These are phyloP conservation scores for Nomada hirtipes DNA, from an alignment of 2,888 invertebrate species.

Conservation along the genomic window DNA sequence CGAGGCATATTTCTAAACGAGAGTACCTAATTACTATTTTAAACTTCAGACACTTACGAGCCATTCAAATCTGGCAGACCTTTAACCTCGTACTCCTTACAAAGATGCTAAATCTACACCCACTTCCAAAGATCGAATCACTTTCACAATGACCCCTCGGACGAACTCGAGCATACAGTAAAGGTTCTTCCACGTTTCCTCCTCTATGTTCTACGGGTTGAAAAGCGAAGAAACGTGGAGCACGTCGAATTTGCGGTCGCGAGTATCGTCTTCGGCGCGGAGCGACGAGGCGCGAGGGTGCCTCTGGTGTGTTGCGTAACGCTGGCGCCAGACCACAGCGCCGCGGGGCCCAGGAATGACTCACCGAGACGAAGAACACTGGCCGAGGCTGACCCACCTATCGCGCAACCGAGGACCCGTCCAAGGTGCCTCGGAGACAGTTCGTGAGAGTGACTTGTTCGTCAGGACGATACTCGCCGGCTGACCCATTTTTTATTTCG, in stretches of 20 bases:
- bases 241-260: background rate
- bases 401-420: conserved; percentile 76
- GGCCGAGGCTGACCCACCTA: conserved; percentile 79
- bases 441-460: conserved; percentile 73
- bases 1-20: no score
- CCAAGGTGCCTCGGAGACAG: conserved; percentile 79
- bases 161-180: no score
- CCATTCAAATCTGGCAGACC: no score
- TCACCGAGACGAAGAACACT: conserved; percentile 77
- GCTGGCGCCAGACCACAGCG: conserved; percentile 81
- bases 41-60: no score
- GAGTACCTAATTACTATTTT: no score
- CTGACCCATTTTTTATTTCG: conserved; percentile 65
- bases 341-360: conserved; percentile 78
- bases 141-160: no score
- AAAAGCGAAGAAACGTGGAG: background rate
- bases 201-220: background rate
- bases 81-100: no score
- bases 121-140: no score
- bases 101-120: no score
- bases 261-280: conserved; percentile 12
- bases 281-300: conserved; percentile 64
- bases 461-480: conserved; percentile 63
- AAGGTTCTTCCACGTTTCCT: no score
- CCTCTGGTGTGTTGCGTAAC: conserved; percentile 77